Conservation (phyloP, 2,888 invertebrate species). For the Morpho helenor region DNA sequence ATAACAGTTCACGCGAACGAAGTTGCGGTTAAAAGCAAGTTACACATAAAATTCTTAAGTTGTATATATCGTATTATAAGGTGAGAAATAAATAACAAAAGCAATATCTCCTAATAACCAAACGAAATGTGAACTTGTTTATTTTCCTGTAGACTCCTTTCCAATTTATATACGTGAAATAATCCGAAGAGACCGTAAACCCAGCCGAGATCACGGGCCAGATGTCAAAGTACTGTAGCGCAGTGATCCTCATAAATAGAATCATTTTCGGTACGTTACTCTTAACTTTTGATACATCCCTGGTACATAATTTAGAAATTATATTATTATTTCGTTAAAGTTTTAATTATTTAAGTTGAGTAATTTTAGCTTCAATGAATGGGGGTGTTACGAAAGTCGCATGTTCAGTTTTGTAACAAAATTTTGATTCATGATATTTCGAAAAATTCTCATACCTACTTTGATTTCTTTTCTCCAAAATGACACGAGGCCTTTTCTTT, state of each 20-base stretch:
- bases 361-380: background rate
- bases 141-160: conserved; percentile 4
- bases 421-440: no score
- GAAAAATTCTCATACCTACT: no score
- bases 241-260: conserved; percentile 33
- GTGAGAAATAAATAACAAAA: background rate
- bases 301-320: conserved; percentile 20
- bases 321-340: background rate
- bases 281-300: conserved; percentile 29
- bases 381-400: no score
- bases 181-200: conserved; percentile 15
- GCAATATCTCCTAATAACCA: background rate
- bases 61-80: no score
- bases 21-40: no score
- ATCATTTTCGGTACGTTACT: conserved; percentile 37
- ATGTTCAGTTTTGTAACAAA: background rate
- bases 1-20: no score
- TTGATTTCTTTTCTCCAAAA: no score
- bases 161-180: conserved; percentile 13
- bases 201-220: conserved; percentile 23
- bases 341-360: background rate
- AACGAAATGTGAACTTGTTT: background rate
- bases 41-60: no score
- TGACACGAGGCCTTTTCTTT: no score
- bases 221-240: conserved; percentile 30